A percentile compares a stretch with the other conserved stretches of the same genome.
phyloP scores from a whole-genome alignment of 2,888 invertebrate species.

The Ichneumoninae sp. region DNA sequence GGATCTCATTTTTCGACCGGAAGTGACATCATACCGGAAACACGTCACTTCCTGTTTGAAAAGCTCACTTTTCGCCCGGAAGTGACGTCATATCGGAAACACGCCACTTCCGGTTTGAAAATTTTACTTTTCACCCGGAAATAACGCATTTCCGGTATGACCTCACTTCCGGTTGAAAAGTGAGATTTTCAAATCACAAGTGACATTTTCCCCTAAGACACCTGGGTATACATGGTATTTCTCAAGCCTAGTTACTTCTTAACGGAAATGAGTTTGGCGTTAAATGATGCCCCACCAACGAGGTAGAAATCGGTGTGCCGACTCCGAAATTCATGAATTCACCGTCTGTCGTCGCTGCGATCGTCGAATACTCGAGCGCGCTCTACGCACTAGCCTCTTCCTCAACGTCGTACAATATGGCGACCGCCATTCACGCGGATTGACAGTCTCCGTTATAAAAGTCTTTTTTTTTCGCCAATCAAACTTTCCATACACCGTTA shows the following conservation, averaged over 20 bases:
- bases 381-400: not conserved
- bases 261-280: not conserved
- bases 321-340: conserved; percentile 3
- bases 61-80: too few relatives aligned
- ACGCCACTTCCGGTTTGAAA: too few relatives aligned
- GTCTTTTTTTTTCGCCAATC: conserved; percentile 22
- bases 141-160: too few relatives aligned
- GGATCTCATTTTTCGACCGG: too few relatives aligned
- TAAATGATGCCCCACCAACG: not conserved
- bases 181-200: not conserved
- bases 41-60: too few relatives aligned
- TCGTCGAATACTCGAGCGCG: not conserved
- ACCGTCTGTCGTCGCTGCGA: conserved; percentile 28
- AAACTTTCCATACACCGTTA: not conserved
- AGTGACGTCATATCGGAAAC: too few relatives aligned
- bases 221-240: not conserved
- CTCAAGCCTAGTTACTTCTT: not conserved
- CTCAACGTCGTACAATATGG: conserved; percentile 39
- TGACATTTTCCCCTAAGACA: not conserved
- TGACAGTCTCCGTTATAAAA: conserved; percentile 34
- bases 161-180: too few relatives aligned
- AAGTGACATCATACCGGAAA: too few relatives aligned
- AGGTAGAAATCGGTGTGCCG: not conserved
- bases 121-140: too few relatives aligned
- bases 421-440: conserved; percentile 50